phyloP scores from a whole-genome alignment of 2,888 invertebrate genomes.

The Hedya salicella region DNA sequence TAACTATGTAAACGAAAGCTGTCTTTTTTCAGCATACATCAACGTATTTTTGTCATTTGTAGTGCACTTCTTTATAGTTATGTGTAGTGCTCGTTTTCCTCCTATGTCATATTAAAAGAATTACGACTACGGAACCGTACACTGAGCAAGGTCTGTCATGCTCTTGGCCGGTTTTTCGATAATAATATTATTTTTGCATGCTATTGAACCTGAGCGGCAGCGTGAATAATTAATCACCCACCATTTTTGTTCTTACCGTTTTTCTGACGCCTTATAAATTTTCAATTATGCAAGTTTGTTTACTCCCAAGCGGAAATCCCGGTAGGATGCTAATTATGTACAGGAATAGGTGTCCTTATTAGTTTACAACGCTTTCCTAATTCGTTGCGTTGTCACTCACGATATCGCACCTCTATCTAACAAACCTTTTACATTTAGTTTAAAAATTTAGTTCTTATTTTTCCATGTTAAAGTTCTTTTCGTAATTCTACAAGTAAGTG shows the following conservation, averaged over 20 bases:
- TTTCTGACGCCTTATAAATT: slow-evolving; percentile 28
- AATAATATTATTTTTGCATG: slow-evolving; percentile 2
- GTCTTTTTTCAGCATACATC: too few relatives aligned
- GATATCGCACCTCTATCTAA: slow-evolving; percentile 9
- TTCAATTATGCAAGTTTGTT: slow-evolving; percentile 25
- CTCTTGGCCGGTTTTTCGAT: neutral
- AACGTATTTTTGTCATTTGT: too few relatives aligned
- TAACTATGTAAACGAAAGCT: neutral
- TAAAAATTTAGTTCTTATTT: neutral
- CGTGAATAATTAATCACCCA: slow-evolving; percentile 26
- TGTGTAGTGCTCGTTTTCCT: too few relatives aligned
- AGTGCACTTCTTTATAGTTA: too few relatives aligned
- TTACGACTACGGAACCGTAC: neutral
- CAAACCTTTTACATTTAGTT: neutral
- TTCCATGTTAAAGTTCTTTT: neutral
- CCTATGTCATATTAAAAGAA: neutral
- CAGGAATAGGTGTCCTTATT: slow-evolving; percentile 50
- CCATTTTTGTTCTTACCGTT: slow-evolving; percentile 25
- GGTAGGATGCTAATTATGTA: slow-evolving; percentile 29
- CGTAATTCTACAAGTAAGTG: neutral
- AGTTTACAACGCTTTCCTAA: slow-evolving; percentile 46
- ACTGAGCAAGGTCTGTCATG: neutral
- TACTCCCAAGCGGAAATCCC: slow-evolving; percentile 28
- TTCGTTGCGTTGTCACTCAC: slow-evolving; percentile 54
- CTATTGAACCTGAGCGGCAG: neutral